phyloP scores from a whole-genome alignment of 2,113 vertebrate genomes.

The Cebidichthys violaceus region DNA sequence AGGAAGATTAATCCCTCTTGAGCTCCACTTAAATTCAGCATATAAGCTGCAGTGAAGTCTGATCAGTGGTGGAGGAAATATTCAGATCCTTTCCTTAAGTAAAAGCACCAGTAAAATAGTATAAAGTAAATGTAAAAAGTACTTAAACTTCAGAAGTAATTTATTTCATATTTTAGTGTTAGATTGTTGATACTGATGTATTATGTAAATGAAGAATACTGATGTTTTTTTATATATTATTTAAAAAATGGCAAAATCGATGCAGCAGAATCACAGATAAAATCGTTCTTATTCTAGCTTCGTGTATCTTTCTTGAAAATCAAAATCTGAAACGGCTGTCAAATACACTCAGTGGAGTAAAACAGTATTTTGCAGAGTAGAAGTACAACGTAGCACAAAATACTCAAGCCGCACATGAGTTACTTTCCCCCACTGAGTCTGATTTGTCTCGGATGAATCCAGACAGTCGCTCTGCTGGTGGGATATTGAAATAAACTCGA shows the following conservation, averaged over 20 bases:
- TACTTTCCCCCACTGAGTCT: background rate
- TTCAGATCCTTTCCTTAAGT: background rate
- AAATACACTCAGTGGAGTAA: background rate
- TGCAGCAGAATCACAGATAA: no score
- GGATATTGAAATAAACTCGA: slow-evolving; percentile 8
- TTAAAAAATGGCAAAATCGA: no score
- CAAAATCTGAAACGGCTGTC: background rate
- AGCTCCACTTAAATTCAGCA: slow-evolving; percentile 20
- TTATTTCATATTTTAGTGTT: background rate
- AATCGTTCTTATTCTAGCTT: no score
- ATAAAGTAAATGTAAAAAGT: background rate
- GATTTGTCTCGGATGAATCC: background rate
- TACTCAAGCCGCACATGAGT: background rate
- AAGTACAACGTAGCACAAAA: background rate
- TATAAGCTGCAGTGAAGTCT: slow-evolving; percentile 5
- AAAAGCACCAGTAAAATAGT: background rate
- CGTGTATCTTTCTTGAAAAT: no score
- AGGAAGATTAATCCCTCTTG: slow-evolving; percentile 37
- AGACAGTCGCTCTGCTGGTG: background rate
- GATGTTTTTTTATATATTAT: background rate
- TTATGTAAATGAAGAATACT: background rate
- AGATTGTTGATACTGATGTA: background rate
- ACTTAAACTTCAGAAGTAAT: background rate
- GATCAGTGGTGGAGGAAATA: background rate
- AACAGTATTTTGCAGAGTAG: background rate